Evolutionary conservation across 2,797 vertebrate genomes (phyloP), one percentile per base, ranked within the genome.

Genomic region (Pagetopsis macropterus): DNA sequence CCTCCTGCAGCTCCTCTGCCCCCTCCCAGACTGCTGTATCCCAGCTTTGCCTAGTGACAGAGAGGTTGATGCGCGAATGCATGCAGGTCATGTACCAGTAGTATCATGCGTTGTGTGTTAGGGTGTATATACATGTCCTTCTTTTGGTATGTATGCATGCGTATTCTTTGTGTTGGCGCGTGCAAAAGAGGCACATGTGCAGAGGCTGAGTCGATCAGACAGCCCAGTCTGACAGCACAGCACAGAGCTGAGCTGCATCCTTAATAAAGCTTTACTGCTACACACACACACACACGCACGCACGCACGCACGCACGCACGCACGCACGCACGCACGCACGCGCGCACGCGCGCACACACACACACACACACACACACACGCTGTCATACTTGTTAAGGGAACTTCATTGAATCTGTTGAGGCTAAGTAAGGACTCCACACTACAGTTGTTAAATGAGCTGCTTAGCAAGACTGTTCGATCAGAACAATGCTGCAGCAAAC

Each of bases 21-120:
- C 43, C 70, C 65, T 82, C 65, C 60, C 71, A 66, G 66, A 78
- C 81, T 80, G 82, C 81, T 81, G 82, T 73, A 86, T 84, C 70
- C 81, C 65, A 84, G 75, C 77, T 91, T 82, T 90, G 87, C 90
- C 90, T 79, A 75, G 88, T 85, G 89, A 92, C 83, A 87, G 85
- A 69, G 70, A 41, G 50, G 17, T 65, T 43, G 37, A 37, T 61
- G 63, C 65, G 78, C 44, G 6, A 1, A 27, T 59, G 52, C 23
- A 14, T 43, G 54, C 63, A 37, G 50, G 41, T 31, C 65, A 70
- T 52, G 49, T 14, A 48, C 15, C 49, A 49, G 55, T 48, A 21
- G 13, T 54, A 43, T 19, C 1, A 51, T 61, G 57, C 43, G 6
- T 7, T 7, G 5, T 45, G 40, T 48, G 17, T n/a, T 5, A 3